Percentiles rank a stretch among this genome's conserved stretches.
phyloP scores from a whole-genome alignment of 37 sponge, comb jelly and placozoan genomes.

The Dysidea cf. avara region DNA sequence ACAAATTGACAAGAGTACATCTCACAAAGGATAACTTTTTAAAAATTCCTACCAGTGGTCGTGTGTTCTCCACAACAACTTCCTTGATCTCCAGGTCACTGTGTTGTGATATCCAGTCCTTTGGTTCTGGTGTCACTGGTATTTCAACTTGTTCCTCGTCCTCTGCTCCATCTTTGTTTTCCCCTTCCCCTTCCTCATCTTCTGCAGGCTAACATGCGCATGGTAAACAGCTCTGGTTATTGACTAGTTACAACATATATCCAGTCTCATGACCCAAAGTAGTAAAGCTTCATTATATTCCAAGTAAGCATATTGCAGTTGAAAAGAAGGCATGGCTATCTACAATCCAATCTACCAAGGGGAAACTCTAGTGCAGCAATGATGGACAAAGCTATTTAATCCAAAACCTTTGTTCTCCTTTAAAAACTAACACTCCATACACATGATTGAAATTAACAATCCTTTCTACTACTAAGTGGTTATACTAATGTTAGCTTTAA shows the following conservation, averaged over 20 bases:
- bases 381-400: too few species aligned
- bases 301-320: too few species aligned
- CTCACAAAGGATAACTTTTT: background rate
- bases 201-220: slow-evolving; percentile 66
- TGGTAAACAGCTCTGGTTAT: background rate
- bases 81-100: slow-evolving; percentile 87
- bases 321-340: too few species aligned
- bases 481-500: too few species aligned
- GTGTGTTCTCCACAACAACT: slow-evolving; percentile 25
- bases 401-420: too few species aligned
- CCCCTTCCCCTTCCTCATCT: slow-evolving; percentile 39
- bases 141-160: slow-evolving; percentile 75
- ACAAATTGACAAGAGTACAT: background rate
- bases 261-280: too few species aligned
- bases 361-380: too few species aligned
- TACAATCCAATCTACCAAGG: too few species aligned
- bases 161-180: slow-evolving; percentile 29
- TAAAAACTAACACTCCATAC: too few species aligned
- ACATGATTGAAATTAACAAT: too few species aligned
- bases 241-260: background rate
- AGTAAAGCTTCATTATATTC: too few species aligned
- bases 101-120: slow-evolving; percentile 81
- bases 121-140: slow-evolving; percentile 76
- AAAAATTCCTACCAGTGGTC: slow-evolving; percentile 62
- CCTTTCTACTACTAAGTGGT: too few species aligned